A percentile compares a stretch with the other conserved stretches of the same genome.
phyloP scores from a whole-genome alignment of 2,888 invertebrate species.

The Latrodectus elegans region DNA sequence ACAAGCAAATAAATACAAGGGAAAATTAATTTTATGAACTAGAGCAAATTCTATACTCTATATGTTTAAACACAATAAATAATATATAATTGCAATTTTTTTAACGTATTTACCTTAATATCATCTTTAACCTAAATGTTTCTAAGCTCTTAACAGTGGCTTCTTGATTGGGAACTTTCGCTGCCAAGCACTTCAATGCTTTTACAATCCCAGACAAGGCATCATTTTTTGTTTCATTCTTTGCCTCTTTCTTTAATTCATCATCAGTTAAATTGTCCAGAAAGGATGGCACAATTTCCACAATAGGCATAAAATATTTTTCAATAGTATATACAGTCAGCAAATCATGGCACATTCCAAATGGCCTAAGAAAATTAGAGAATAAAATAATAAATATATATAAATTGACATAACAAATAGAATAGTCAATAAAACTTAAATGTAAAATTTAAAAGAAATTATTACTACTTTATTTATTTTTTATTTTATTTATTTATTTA shows the following conservation, averaged over 20 bases:
- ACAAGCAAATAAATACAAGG: too few species aligned
- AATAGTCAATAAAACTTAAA: background rate
- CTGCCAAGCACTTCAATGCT: conserved; percentile 90
- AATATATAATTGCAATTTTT: background rate
- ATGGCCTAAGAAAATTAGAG: conserved; percentile 80
- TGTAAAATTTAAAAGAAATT: too few species aligned
- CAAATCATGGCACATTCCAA: conserved; percentile 93
- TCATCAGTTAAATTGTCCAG: conserved; percentile 95
- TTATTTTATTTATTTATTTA: too few species aligned
- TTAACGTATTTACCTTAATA: conserved; percentile 85
- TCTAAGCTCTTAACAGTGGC: conserved; percentile 87
- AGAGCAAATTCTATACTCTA: too few species aligned
- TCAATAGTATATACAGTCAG: conserved; percentile 91
- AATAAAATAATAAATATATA: background rate
- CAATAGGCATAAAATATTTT: conserved; percentile 92
- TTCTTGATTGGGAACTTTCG: conserved; percentile 83
- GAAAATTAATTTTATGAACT: too few species aligned
- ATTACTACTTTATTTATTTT: too few species aligned
- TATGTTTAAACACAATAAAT: background rate
- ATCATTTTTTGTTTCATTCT: conserved; percentile 94
- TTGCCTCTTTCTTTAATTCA: conserved; percentile 95
- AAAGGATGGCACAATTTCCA: conserved; percentile 91
- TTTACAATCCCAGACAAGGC: conserved; percentile 95
- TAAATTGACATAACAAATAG: background rate
- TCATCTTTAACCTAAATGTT: conserved; percentile 97